Conservation (phyloP, 2,113 vertebrate species). For the Anas platyrhynchos region DNA sequence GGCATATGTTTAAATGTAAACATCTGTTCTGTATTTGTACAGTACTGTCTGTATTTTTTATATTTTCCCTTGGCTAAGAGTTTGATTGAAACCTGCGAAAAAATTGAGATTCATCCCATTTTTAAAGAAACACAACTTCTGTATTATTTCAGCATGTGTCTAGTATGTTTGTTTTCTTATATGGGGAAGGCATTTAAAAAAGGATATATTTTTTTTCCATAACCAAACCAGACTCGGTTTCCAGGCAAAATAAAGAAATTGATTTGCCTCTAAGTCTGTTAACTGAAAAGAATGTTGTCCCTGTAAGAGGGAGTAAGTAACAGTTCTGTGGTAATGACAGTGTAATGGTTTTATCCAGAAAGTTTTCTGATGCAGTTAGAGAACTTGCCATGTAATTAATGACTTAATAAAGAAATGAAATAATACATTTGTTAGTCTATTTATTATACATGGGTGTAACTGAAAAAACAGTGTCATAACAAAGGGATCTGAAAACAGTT, state of each 20-base stretch:
- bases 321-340: background rate
- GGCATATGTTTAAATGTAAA: constrained; percentile 8
- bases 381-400: background rate
- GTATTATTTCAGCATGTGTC: background rate
- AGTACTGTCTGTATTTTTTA: background rate
- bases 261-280: background rate
- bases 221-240: background rate
- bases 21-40: background rate
- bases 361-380: background rate
- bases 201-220: background rate
- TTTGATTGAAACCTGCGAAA: background rate
- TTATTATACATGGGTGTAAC: background rate
- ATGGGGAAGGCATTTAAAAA: background rate
- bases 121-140: background rate
- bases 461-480: background rate
- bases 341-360: background rate
- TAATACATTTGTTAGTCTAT: background rate
- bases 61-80: background rate
- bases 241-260: background rate
- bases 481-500: background rate
- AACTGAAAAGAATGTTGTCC: background rate
- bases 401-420: constrained; percentile 12
- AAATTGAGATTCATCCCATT: background rate
- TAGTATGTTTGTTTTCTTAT: background rate
- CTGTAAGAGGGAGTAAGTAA: background rate